phyloP scores from a whole-genome alignment of 2,888 invertebrate species.

The Nomada lathburiana region DNA sequence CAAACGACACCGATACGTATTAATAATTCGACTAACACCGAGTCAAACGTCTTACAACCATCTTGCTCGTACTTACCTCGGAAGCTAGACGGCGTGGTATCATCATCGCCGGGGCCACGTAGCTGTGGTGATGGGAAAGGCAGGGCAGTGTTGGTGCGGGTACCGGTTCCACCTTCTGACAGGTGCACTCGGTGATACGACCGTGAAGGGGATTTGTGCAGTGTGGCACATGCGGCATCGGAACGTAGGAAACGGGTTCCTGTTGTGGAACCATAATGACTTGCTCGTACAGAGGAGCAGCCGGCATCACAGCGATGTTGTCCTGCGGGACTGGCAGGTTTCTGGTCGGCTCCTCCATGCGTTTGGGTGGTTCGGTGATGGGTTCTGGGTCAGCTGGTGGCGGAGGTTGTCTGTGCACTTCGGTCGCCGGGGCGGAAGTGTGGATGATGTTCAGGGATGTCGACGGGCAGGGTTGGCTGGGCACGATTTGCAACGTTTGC shows the following conservation, averaged over 20 bases:
- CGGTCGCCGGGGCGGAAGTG: not conserved
- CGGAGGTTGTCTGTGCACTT: not conserved
- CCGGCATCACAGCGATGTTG: conserved; percentile 10
- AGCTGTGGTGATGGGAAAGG: not conserved
- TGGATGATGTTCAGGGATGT: conserved; percentile 10
- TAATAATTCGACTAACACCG: too few species aligned
- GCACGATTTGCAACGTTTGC: conserved; percentile 28
- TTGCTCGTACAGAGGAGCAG: conserved; percentile 7
- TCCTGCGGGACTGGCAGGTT: conserved; percentile 19
- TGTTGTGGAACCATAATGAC: not conserved
- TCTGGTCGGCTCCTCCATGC: not conserved
- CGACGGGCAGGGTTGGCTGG: conserved; percentile 10
- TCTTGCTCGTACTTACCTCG: conserved; percentile 14
- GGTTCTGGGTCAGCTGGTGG: not conserved
- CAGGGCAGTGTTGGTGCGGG: not conserved
- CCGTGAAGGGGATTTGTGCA: conserved; percentile 17
- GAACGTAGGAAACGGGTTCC: not conserved
- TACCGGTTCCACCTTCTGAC: conserved; percentile 21
- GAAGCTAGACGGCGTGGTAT: conserved; percentile 5
- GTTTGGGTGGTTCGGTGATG: not conserved
- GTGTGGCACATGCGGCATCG: conserved; percentile 1
- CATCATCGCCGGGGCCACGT: not conserved
- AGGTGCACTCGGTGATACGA: conserved; percentile 17
- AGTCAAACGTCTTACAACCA: too few species aligned
- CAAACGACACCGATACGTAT: not conserved